phyloP scores from a whole-genome alignment of 2,113 vertebrate genomes.

The Pedetes capensis region DNA sequence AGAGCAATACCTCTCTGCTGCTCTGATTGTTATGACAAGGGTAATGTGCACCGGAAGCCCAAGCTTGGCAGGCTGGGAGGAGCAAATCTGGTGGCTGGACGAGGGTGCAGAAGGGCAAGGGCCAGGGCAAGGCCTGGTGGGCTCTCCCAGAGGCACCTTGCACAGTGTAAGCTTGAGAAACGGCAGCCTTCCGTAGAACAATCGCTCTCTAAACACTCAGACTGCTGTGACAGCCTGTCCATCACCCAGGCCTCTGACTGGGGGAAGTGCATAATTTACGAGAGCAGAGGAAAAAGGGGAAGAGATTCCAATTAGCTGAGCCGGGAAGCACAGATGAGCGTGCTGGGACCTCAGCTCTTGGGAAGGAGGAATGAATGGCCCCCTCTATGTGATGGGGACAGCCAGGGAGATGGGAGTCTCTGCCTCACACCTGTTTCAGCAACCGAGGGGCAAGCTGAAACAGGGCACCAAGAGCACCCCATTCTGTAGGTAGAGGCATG shows the following conservation, averaged over 20 bases:
- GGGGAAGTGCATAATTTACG: constrained; percentile 81
- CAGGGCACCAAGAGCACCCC: background rate
- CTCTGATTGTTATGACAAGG: constrained; percentile 81
- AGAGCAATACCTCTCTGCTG: constrained; percentile 81
- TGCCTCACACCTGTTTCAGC: background rate
- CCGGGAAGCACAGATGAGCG: constrained; percentile 81
- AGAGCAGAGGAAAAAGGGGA: constrained; percentile 50
- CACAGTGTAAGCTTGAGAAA: constrained; percentile 80
- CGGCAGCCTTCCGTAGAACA: constrained; percentile 82
- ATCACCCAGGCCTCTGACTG: constrained; percentile 86
- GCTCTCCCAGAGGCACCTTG: constrained; percentile 64
- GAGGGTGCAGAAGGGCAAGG: background rate
- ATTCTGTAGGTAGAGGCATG: background rate
- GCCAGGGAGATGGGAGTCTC: background rate
- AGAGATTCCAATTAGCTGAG: constrained; percentile 83
- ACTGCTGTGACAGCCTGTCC: constrained; percentile 86
- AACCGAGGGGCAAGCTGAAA: background rate
- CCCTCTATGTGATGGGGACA: background rate
- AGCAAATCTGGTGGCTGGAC: background rate
- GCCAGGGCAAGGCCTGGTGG: background rate
- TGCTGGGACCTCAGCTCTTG: constrained; percentile 43
- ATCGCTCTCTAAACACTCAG: constrained; percentile 86
- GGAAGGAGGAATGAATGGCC: constrained; percentile 13
- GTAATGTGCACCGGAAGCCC: constrained; percentile 74
- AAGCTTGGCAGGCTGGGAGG: constrained; percentile 36